phyloP scores from a whole-genome alignment of 53 echinoderm and acorn worm species.

The Pentamera pediparva region DNA sequence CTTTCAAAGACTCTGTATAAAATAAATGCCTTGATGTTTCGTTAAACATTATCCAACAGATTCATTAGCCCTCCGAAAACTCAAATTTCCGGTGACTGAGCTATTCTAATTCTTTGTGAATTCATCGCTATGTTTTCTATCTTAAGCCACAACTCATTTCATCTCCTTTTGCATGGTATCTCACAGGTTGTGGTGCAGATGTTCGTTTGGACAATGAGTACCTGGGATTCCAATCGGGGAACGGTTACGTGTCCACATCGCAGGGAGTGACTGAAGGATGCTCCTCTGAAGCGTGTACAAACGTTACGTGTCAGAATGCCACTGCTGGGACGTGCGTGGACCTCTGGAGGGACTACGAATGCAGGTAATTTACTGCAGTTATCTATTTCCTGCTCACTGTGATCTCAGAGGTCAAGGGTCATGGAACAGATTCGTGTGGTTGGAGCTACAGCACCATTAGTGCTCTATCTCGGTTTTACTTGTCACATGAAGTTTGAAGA shows the following conservation, averaged over 20 bases:
- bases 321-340: too few relatives aligned
- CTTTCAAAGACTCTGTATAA: too few relatives aligned
- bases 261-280: slow-evolving; percentile 67
- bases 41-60: too few relatives aligned
- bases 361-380: slow-evolving; percentile 54
- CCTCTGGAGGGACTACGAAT: slow-evolving; percentile 70
- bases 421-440: not conserved
- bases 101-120: too few relatives aligned
- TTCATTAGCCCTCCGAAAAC: too few relatives aligned
- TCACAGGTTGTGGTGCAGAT: slow-evolving; percentile 84
- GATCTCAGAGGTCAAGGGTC: not conserved
- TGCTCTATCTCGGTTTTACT: too few relatives aligned
- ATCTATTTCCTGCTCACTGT: not conserved
- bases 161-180: not conserved
- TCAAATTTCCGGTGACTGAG: too few relatives aligned
- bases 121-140: not conserved
- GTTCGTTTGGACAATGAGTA: slow-evolving; percentile 64
- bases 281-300: slow-evolving; percentile 56
- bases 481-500: too few relatives aligned
- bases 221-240: slow-evolving; percentile 50
- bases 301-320: slow-evolving; percentile 46
- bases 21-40: too few relatives aligned
- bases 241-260: slow-evolving; percentile 37
- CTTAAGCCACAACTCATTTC: not conserved
- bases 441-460: too few relatives aligned